These are phyloP conservation scores for Phaethornis superciliosus DNA, from an alignment of 2,113 vertebrate genomes.

Conservation along the genomic window DNA sequence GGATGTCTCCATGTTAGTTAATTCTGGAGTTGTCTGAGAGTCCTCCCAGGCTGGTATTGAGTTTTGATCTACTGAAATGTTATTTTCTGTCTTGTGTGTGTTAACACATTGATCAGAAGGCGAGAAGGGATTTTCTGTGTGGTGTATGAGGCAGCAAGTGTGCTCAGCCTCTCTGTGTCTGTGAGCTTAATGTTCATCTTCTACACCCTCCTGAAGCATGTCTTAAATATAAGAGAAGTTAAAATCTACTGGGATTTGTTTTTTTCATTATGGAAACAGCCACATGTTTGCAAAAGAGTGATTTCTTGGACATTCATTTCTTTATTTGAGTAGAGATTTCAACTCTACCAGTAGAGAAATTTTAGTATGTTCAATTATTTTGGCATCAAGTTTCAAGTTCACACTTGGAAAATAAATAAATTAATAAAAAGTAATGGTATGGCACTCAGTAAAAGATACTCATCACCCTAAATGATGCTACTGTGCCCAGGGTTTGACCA, in stretches of 20 bases:
- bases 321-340: background rate
- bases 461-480: background rate
- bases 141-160: fast-evolving
- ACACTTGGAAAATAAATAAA: background rate
- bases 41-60: background rate
- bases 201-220: background rate
- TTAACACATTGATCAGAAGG: background rate
- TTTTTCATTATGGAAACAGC: background rate
- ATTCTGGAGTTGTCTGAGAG: background rate
- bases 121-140: background rate
- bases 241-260: background rate
- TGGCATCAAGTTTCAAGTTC: background rate
- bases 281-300: background rate
- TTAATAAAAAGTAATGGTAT: background rate
- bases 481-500: background rate
- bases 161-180: background rate
- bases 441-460: background rate
- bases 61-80: background rate
- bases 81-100: background rate
- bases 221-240: background rate
- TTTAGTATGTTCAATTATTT: background rate
- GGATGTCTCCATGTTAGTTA: background rate
- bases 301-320: background rate
- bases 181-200: background rate
- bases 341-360: background rate